Evolutionary conservation across 2,888 invertebrate genomes (phyloP).

Genomic region (Prosopocoilus inquinatus): DNA sequence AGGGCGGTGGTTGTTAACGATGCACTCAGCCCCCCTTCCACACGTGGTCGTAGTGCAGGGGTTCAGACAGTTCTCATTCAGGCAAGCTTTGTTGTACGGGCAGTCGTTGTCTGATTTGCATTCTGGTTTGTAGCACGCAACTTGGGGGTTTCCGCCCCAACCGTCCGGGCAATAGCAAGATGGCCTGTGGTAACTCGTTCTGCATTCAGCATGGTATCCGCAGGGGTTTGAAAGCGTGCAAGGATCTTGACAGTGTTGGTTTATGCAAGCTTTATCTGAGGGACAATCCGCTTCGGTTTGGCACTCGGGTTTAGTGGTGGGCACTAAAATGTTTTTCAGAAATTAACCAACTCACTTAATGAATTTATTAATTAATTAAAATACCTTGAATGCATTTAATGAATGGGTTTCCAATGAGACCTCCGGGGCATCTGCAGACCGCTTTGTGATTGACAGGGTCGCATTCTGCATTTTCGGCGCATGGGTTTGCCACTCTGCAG

Average conservation of each 20-base stretch:
- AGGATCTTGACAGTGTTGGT: slow-evolving; percentile 76
- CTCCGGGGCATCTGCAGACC: slow-evolving; percentile 71
- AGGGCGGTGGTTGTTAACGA: slow-evolving; percentile 71
- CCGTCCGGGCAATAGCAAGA: slow-evolving; percentile 81
- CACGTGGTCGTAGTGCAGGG: slow-evolving; percentile 72
- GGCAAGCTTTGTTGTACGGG: slow-evolving; percentile 79
- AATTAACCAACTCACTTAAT: not conserved
- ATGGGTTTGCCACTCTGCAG: slow-evolving; percentile 67
- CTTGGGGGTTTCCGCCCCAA: slow-evolving; percentile 85
- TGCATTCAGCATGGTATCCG: slow-evolving; percentile 77
- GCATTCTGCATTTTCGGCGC: slow-evolving; percentile 78
- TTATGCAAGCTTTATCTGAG: slow-evolving; percentile 75
- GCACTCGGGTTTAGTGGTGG: slow-evolving; percentile 65
- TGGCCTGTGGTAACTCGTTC: slow-evolving; percentile 74
- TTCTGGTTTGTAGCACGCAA: slow-evolving; percentile 82
- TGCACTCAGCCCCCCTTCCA: slow-evolving; percentile 76
- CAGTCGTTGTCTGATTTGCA: slow-evolving; percentile 78
- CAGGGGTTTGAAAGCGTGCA: slow-evolving; percentile 77
- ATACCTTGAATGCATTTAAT: slow-evolving; percentile 65
- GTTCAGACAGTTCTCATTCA: slow-evolving; percentile 75
- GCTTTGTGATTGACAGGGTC: slow-evolving; percentile 73
- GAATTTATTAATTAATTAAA: not conserved
- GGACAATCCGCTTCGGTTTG: slow-evolving; percentile 73
- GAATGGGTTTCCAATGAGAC: slow-evolving; percentile 78
- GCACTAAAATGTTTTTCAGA: slow-evolving; percentile 39